Percentiles rank a stretch among this genome's conserved stretches.
These are phyloP conservation scores for Celastrina argiolus DNA, from an alignment of 2,888 invertebrate genomes.

Conservation along the genomic window DNA sequence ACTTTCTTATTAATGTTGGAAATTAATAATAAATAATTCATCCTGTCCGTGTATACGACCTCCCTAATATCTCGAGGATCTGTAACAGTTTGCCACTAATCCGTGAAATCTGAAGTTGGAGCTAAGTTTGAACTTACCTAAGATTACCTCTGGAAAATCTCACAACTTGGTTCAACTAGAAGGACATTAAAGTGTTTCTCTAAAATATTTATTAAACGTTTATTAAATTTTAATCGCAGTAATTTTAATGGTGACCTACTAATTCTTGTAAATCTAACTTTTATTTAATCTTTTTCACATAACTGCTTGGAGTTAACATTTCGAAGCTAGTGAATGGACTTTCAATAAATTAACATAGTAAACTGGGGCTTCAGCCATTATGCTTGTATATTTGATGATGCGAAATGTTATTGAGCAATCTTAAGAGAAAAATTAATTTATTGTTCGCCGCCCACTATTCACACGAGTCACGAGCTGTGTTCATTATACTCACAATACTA, in stretches of 20 bases:
- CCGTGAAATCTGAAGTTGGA: conserved; percentile 49
- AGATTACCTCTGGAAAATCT: conserved; percentile 41
- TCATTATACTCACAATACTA: background rate
- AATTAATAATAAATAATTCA: background rate
- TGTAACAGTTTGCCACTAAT: conserved; percentile 49
- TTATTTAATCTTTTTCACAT: background rate
- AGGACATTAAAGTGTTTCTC: conserved; percentile 17
- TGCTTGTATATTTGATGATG: background rate
- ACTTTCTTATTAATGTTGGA: background rate
- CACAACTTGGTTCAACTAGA: conserved; percentile 26
- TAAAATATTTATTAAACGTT: conserved; percentile 14
- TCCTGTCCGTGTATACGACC: background rate
- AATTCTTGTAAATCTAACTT: background rate
- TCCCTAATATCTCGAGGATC: conserved; percentile 34
- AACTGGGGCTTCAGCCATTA: background rate
- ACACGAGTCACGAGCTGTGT: background rate
- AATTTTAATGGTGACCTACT: background rate
- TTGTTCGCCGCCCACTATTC: background rate
- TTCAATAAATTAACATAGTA: background rate
- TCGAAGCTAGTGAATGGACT: background rate
- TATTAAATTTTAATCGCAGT: conserved; percentile 12
- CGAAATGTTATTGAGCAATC: background rate
- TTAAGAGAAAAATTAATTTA: background rate
- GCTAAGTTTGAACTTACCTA: conserved; percentile 45
- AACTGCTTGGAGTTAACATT: background rate